Evolutionary conservation across 2,888 invertebrate genomes (phyloP).

Genomic region (Eudemis profundana): DNA sequence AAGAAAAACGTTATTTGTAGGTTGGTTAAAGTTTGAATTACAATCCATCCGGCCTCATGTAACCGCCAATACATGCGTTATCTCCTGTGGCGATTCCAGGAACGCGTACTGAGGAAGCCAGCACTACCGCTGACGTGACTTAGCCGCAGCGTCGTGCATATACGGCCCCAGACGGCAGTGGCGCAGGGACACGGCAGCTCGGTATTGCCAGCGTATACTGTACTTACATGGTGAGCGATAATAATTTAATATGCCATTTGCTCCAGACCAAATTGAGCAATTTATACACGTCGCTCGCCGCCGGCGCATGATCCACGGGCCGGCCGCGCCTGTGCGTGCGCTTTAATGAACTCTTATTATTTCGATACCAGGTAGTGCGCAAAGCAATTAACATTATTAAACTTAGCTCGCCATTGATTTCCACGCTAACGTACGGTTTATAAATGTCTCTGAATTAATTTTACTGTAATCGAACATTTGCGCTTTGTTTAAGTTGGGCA

Average conservation of each 20-base stretch:
- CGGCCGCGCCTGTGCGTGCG: slow-evolving; percentile 54
- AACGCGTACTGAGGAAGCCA: slow-evolving; percentile 72
- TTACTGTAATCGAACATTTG: slow-evolving; percentile 17
- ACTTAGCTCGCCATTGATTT: slow-evolving; percentile 47
- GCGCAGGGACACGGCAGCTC: slow-evolving; percentile 27
- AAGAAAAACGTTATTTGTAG: slow-evolving; percentile 1
- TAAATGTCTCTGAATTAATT: slow-evolving; percentile 30
- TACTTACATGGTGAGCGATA: slow-evolving; percentile 65
- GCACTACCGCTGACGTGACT: slow-evolving; percentile 10
- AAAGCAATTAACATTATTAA: slow-evolving; percentile 61
- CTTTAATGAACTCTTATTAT: slow-evolving; percentile 57
- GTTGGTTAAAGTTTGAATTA: neutral
- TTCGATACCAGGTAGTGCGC: slow-evolving; percentile 57
- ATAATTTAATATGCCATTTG: slow-evolving; percentile 79
- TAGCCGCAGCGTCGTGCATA: neutral
- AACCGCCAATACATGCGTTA: slow-evolving; percentile 26
- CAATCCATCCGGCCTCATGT: slow-evolving; percentile 13
- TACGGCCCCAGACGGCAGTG: neutral
- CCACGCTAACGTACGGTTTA: slow-evolving; percentile 28
- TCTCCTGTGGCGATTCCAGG: slow-evolving; percentile 58
- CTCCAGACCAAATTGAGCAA: slow-evolving; percentile 78
- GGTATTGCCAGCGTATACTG: slow-evolving; percentile 36
- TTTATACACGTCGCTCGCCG: slow-evolving; percentile 68
- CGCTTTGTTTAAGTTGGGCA: neutral
- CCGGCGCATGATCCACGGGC: slow-evolving; percentile 50